A percentile compares a stretch with the other conserved stretches of the same genome.
phyloP scores from a whole-genome alignment of 2,797 vertebrate species.

The Malurus leucopterus region DNA sequence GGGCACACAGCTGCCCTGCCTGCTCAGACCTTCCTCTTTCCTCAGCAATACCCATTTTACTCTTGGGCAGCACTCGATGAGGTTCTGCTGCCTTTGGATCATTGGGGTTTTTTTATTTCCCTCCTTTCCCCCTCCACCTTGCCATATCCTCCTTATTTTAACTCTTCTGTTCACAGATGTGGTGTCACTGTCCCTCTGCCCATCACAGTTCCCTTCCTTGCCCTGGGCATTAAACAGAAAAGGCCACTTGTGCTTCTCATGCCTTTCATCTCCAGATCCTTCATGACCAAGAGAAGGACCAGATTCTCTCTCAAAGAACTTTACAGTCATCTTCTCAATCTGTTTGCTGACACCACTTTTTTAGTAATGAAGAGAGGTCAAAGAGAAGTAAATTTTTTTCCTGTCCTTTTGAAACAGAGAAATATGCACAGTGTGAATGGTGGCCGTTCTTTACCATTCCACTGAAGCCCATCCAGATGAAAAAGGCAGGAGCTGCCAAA shows the following conservation, averaged over 20 bases:
- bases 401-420: not conserved
- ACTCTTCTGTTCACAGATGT: rapidly evolving
- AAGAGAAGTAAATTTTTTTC: not conserved
- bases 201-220: not conserved
- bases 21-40: not conserved
- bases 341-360: not conserved
- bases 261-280: not conserved
- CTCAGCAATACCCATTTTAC: not conserved
- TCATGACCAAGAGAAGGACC: not conserved
- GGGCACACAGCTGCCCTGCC: not conserved
- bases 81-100: not conserved
- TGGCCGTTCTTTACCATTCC: not conserved
- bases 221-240: not conserved
- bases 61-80: not conserved
- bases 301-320: not conserved
- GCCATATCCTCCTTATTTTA: not conserved
- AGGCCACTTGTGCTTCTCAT: not conserved
- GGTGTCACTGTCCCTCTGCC: not conserved
- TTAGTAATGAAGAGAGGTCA: not conserved
- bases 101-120: not conserved
- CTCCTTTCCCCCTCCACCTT: not conserved
- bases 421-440: not conserved
- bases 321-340: not conserved
- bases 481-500: not conserved
- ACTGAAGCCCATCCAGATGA: not conserved